Evolutionary conservation across 2,113 vertebrate genomes (phyloP), one percentile per base, ranked within the genome.

Genomic region (Pterocles gutturalis): DNA sequence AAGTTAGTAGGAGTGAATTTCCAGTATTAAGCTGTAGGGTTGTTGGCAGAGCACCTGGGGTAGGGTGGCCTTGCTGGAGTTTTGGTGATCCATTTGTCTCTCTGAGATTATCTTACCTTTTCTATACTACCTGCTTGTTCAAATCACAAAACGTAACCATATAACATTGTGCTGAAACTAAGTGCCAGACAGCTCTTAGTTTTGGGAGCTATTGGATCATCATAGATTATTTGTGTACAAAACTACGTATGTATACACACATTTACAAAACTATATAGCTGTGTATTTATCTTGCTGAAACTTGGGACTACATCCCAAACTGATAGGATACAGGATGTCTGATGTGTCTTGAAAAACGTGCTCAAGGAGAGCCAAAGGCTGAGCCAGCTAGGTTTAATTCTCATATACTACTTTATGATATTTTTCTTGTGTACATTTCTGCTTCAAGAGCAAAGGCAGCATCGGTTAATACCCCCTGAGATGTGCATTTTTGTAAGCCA

Each of bases 301-400:
- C 17, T 28, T 43, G 15, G 19, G 51, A n/a, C 76, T 67, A 9
- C 31, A 17, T 71, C 70, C 57, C 61, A 67, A 53, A 48, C 26
- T 1, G 0, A 43, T 6, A 58, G 0, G 0, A 34, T 49, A 28
- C 7, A 20, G 51, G 24, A 34, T 41, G 7, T 46, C 67, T 65
- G 67, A n/a, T 8, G 18, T 31, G 49, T 69, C 45, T 34, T 62
- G 17, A 18, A 31, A 43, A 48, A 46, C 33, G 22, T 67, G 19
- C 45, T 48, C 14, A 75, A 8, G 36, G 62, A n/a, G 5, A 89
- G 58, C 62, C 41, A 55, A 77, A 58, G 58, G 13, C 25, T 82
- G 43, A 51, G 19, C 16, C 48, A 51, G 13, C 19, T 28, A 36
- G 38, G 8, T 18, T 90, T 85, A 26, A 41, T 60, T 75, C 43